Base-by-base conservation (phyloP, 1,140 invertebrate species). In the Aphelenchoides fujianensis region DNA sequence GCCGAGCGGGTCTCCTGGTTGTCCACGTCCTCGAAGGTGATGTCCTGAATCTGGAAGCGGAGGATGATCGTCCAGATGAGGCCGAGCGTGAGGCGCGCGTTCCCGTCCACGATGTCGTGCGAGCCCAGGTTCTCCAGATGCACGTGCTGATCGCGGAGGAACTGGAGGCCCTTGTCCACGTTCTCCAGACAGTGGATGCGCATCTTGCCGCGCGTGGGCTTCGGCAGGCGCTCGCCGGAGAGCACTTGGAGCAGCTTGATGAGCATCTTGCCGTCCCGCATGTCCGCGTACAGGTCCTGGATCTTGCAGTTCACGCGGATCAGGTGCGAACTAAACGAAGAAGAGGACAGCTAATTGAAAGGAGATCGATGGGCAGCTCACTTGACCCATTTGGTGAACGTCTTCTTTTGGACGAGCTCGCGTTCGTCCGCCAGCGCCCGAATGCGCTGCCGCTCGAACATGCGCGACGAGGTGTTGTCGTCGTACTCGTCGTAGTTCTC, bases 1-100 rank as follows among this genome's bases (percentile, higher is more conserved):
- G 96, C 96, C 67, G 96, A 98, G 93, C 98, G 94, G 88, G 98
- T 96, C 89, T 69, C 96, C 57, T 98, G 95, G 77, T 93, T 97
- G n/a, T n/a, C n/a, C n/a, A n/a, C n/a, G n/a, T n/a, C n/a, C n/a
- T n/a, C n/a, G n/a, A n/a, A n/a, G n/a, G n/a, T n/a, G 86, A 99
- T 98, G 86, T 98, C 95, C 88, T 99, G 95, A 86, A 99, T 99
- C 85, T 95, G 95, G 88, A 98, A 99, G 82, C 96, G 90, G 78
- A 99, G 88, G 86, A 99, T 98, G 87, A 99, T 98, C 69, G 96
- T 98, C 96, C 96, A 98, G 84, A 99, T 98, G 92, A 99, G 97
- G 88, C 96, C 96, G 72, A 99, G 88, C 3, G 96, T 99, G 95
- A 99, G 98, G 88, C 98, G 98, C 72, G 95, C 88, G 88, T 99